Evolutionary conservation across 92 coral and sea anemone species (phyloP).

Genomic region (Palythoa grandiflora): DNA sequence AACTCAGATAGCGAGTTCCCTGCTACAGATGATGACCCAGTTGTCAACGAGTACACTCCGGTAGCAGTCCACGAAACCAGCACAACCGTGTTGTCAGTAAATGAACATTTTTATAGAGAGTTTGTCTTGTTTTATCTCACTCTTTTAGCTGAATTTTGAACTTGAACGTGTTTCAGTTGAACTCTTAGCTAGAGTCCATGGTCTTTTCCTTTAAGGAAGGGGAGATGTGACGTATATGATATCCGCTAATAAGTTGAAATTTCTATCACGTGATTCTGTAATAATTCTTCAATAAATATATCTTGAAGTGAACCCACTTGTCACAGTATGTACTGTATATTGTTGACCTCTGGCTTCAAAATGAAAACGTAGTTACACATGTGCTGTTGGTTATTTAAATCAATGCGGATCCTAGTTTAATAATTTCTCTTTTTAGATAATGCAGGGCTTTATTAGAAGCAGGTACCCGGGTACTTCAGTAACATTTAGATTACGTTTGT

Average conservation of each 20-base stretch:
- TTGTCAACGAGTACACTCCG: background rate
- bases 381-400: too few relatives aligned
- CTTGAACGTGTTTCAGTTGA: background rate
- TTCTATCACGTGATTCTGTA: background rate
- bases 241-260: background rate
- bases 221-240: background rate
- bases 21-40: background rate
- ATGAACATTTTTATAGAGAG: constrained; percentile 1
- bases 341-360: too few relatives aligned
- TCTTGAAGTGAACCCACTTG: background rate
- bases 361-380: too few relatives aligned
- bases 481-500: too few relatives aligned
- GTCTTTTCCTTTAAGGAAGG: background rate
- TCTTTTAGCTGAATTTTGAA: background rate
- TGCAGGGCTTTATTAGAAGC: too few relatives aligned
- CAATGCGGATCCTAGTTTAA: too few relatives aligned
- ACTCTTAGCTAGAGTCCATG: background rate
- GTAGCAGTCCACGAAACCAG: background rate
- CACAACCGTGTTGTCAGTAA: background rate
- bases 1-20: background rate
- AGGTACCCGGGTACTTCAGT: too few relatives aligned
- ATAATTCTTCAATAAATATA: background rate
- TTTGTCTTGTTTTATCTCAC: background rate
- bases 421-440: too few relatives aligned
- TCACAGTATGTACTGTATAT: too few relatives aligned